These are phyloP conservation scores for Aphaenogaster rudis DNA, from an alignment of 1,140 invertebrate genomes.

Conservation along the genomic window DNA sequence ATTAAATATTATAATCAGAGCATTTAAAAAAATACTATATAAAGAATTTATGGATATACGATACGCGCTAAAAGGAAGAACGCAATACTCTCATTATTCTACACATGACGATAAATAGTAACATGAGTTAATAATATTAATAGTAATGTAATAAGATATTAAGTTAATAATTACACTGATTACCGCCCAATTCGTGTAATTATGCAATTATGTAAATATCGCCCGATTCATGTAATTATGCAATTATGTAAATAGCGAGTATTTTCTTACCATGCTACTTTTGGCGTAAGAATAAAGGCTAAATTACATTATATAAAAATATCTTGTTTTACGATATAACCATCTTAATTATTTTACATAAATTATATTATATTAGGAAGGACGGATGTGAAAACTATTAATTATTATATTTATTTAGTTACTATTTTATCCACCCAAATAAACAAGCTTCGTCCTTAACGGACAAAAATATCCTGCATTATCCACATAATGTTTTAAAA, in stretches of 20 bases:
- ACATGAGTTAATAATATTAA: background rate
- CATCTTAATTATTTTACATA: constrained; percentile 6
- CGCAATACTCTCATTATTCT: constrained; percentile 5
- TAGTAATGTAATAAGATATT: background rate
- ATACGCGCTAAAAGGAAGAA: constrained; percentile 28
- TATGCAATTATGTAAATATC: background rate
- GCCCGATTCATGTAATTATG: too few species aligned
- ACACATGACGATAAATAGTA: constrained; percentile 9
- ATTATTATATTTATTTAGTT: constrained; percentile 18
- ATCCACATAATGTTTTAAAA: constrained; percentile 20
- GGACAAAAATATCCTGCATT: constrained; percentile 5
- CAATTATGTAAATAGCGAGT: background rate
- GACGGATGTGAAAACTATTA: constrained; percentile 5
- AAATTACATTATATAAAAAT: constrained; percentile 13
- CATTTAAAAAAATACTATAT: background rate
- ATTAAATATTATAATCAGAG: constrained; percentile 7
- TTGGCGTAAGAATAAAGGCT: constrained; percentile 6
- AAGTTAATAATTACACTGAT: background rate
- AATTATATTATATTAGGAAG: constrained; percentile 26
- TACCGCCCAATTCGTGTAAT: background rate
- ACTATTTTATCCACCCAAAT: background rate
- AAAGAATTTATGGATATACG: background rate
- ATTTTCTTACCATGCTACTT: background rate
- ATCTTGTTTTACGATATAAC: constrained; percentile 3
- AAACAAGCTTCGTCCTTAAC: background rate